Evolutionary conservation across 2,888 invertebrate genomes (phyloP), one percentile per base, ranked within the genome.

Genomic region (Scaptomyza parva): DNA sequence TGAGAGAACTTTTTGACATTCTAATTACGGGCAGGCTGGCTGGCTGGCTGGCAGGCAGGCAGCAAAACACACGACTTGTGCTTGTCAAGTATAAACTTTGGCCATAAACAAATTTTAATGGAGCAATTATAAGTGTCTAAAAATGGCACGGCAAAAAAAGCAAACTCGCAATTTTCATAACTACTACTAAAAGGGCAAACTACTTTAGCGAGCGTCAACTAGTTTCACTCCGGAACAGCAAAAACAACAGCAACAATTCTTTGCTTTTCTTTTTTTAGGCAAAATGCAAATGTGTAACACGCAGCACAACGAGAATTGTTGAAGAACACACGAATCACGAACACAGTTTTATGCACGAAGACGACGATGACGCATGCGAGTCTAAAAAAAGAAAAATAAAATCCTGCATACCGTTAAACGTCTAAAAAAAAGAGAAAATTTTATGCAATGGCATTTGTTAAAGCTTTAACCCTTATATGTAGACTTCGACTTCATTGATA

Each of bases 41-140:
- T 12, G 26, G 48, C 44, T n/a, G n/a, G n/a, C n/a, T n/a, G n/a
- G n/a, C n/a, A n/a, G n/a, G n/a, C n/a, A n/a, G n/a, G n/a, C n/a
- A n/a, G n/a, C n/a, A n/a, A n/a, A 30, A 44, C 77, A 76, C 76
- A 35, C 35, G 35, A n/a, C 14, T 4, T 11, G 68, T 70, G 66
- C 79, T 79, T 78, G 78, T 75, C 85, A 81, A 68, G 72, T 66
- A 78, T 73, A 75, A 83, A 83, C 85, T 86, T 84, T 75, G 35
- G 54, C 67, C 78, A 83, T 83, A 86, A 86, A 86, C 82, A 81
- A 80, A 83, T 81, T 83, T 83, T 86, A 83, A 86, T 86, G 82
- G 86, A 83, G 82, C 87, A 83, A 83, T 83, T 83, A 86, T 86
- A 84, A 78, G 78, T 81, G 81, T 70, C 85, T 75, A 75, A 67